These are phyloP conservation scores for Xyrauchen texanus DNA, from an alignment of 2,113 vertebrate species.

Conservation along the genomic window DNA sequence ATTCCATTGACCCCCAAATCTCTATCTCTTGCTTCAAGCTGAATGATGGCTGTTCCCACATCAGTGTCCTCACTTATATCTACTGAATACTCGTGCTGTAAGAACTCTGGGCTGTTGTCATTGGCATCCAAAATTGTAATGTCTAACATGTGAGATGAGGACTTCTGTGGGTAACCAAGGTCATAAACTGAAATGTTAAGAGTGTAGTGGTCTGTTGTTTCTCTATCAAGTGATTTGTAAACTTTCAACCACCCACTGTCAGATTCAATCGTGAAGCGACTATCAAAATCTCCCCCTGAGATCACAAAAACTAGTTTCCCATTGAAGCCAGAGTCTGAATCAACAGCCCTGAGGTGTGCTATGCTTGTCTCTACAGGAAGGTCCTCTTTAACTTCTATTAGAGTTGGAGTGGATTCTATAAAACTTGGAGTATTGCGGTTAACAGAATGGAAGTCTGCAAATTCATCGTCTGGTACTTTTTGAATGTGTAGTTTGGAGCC, in stretches of 20 bases:
- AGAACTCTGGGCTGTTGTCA: slow-evolving; percentile 80
- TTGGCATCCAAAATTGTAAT: slow-evolving; percentile 79
- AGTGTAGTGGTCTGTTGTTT: slow-evolving; percentile 74
- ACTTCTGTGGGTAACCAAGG: slow-evolving; percentile 83
- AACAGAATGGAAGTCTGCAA: slow-evolving; percentile 78
- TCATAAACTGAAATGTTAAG: slow-evolving; percentile 83
- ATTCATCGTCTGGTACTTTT: slow-evolving; percentile 72
- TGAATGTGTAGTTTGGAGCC: slow-evolving; percentile 74
- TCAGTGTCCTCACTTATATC: slow-evolving; percentile 79
- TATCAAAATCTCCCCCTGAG: slow-evolving; percentile 81
- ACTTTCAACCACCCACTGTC: slow-evolving; percentile 80
- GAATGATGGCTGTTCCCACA: slow-evolving; percentile 76
- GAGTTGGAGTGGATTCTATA: slow-evolving; percentile 63
- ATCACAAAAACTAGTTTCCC: slow-evolving; percentile 81
- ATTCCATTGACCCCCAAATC: slow-evolving; percentile 78
- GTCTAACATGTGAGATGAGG: slow-evolving; percentile 74
- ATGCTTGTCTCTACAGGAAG: slow-evolving; percentile 70
- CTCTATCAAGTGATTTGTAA: slow-evolving; percentile 80
- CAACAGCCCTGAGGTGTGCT: slow-evolving; percentile 71
- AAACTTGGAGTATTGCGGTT: slow-evolving; percentile 78
- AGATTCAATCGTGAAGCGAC: slow-evolving; percentile 79
- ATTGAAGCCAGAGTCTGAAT: slow-evolving; percentile 82
- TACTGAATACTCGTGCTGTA: slow-evolving; percentile 78
- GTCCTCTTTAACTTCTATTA: slow-evolving; percentile 77
- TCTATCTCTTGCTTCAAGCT: slow-evolving; percentile 80